Base-by-base conservation (phyloP, 1,140 invertebrate species). In the Sipha flava region DNA sequence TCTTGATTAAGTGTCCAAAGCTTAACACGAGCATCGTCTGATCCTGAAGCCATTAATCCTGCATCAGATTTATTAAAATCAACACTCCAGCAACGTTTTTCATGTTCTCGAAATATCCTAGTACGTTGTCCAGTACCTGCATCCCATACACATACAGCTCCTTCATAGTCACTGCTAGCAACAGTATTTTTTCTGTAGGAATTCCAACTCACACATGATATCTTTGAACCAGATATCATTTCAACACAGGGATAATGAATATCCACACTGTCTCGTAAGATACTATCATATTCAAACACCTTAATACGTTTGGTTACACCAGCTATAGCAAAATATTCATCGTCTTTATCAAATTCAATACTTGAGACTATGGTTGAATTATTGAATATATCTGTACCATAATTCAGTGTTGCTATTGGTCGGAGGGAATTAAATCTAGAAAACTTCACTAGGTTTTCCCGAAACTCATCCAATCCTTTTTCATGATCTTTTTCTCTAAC, bases 291-390 rank as follows among this genome's bases (percentile, higher is more conserved):
- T 84, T 98, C 95, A 87, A 95, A 94, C 26, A 97, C 91, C 86
- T 98, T 97, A 47, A 98, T 98, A 80, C 94, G 90, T 84, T 96
- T 97, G 0, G 96, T 97, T 1, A 98, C 95, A 18, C 97, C 96
- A 54, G 96, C 96, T 82, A 98, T 96, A 0, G 96, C 96, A 87
- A 98, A 98, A 86, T 92, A 95, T 87, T 98, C 96, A 85, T 94
- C 93, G 85, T 98, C 96, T 86, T 96, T 95, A 84, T 98, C 96
- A 87, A 98, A 98, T 86, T 98, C 96, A 82, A 98, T 97, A 82
- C 94, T 96, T 10, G 95, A 97, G 0, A 98, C 96, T 83, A 98
- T 98, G 29, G 94, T 97, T 1, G 95, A 94, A 84, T 92, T 92
- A 83, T 94, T 95, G 83, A 92, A 91, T 21, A 94, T 90, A 86